Percentiles rank a stretch among this genome's conserved stretches.
Evolutionary conservation across 2,888 invertebrate species (phyloP).

Genomic region (Acrocera orbiculus): DNA sequence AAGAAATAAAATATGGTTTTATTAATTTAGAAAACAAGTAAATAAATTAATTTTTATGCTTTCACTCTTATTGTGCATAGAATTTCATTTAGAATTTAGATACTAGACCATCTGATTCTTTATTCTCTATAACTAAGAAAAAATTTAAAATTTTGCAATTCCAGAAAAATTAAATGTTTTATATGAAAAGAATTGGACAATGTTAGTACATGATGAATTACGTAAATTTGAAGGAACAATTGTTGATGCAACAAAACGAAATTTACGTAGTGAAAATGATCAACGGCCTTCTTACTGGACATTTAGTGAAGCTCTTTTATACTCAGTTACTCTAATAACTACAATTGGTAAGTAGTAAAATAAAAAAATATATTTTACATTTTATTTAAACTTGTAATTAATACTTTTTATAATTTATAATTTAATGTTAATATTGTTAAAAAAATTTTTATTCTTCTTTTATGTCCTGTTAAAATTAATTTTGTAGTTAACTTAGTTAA

Average conservation of each 20-base stretch:
- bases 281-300: slow-evolving; percentile 40
- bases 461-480: too few species aligned
- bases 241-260: slow-evolving; percentile 51
- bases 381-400: background rate
- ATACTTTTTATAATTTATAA: background rate
- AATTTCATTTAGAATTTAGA: too few species aligned
- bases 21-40: too few species aligned
- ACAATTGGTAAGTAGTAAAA: slow-evolving; percentile 54
- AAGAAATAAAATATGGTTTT: too few species aligned
- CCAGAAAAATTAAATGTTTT: slow-evolving; percentile 63
- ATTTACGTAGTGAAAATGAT: slow-evolving; percentile 12
- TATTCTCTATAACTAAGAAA: background rate
- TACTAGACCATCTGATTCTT: background rate
- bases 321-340: slow-evolving; percentile 73
- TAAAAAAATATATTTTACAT: background rate
- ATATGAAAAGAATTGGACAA: slow-evolving; percentile 70
- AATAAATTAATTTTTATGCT: too few species aligned
- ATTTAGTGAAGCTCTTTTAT: slow-evolving; percentile 66
- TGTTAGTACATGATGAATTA: slow-evolving; percentile 57
- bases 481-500: too few species aligned
- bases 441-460: too few species aligned
- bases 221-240: slow-evolving; percentile 63
- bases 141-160: background rate
- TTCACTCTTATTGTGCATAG: too few species aligned
- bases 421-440: too few species aligned